Evolutionary conservation across 2,888 invertebrate genomes (phyloP), one percentile per base, ranked within the genome.

Genomic region (Eucera pruinosa): DNA sequence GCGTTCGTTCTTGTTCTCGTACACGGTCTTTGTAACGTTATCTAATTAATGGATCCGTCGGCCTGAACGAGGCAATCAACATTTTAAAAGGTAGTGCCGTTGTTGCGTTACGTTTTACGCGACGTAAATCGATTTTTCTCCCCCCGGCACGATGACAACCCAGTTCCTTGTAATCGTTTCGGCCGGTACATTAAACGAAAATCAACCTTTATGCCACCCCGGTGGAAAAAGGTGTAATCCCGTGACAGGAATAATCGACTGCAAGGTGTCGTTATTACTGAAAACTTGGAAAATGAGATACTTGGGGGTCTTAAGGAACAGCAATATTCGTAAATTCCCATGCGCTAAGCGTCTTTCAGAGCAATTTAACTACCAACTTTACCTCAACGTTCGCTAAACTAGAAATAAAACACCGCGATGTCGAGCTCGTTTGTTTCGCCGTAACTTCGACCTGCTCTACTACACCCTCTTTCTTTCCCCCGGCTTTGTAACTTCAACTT

Each of bases 291-390:
- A 67, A 68, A 72, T 62, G 62, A 73, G 80, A 73, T 73, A 68
- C 80, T 77, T 67, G 50, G 15, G 69, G 39, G 30, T 65, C 69
- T 76, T 72, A 76, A 72, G 62, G 64, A 73, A 82, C 84, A 64
- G 78, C 74, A 81, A 78, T 84, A 78, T 82, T 66, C 84, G 62
- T 78, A 78, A 80, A 84, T 81, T 84, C 65, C 54, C 73, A 43
- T 54, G 73, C 60, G 81, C 60, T 68, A 57, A 78, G 73, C 78
- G 81, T 84, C 81, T 81, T 83, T 78, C 84, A 60, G 36, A 58
- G 70, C 78, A 84, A 82, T 82, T 82, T 81, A 81, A 67, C 83
- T 72, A 70, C 58, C 61, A 83, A 82, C 70, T 82, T 83, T 61
- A 57, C 60, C 64, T 50, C 77, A 25, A 68, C 69, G 64, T 48